Percentiles rank a stretch among this genome's conserved stretches.
Conservation (phyloP, 2,888 invertebrate species). For the Priapulus caudatus region DNA sequence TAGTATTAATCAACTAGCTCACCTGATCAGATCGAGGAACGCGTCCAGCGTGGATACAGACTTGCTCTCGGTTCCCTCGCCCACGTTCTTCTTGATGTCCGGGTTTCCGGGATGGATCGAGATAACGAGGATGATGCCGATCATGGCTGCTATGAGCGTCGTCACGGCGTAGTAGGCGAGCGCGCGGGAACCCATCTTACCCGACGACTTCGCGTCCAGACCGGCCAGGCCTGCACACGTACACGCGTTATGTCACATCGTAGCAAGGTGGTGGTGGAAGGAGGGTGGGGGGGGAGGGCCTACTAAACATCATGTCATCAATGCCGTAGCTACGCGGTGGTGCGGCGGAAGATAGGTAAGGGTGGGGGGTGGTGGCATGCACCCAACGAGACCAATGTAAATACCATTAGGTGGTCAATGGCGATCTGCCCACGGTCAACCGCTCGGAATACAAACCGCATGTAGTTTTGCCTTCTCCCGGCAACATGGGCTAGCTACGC, state of each 20-base stretch:
- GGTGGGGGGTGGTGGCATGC: too few relatives aligned
- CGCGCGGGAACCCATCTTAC: constrained; percentile 51
- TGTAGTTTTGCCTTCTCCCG: too few relatives aligned
- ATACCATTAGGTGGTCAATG: too few relatives aligned
- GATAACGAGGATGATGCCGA: constrained; percentile 51
- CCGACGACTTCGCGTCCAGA: constrained; percentile 50
- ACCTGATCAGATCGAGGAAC: constrained; percentile 49
- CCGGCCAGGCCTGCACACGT: constrained; percentile 48
- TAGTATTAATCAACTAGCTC: too few relatives aligned
- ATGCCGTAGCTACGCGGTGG: not conserved
- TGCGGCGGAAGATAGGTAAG: too few relatives aligned
- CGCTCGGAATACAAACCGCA: too few relatives aligned
- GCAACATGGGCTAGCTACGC: too few relatives aligned
- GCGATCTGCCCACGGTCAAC: too few relatives aligned
- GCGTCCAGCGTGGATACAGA: constrained; percentile 47
- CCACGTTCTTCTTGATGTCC: constrained; percentile 31
- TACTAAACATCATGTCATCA: not conserved
- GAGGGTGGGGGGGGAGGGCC: not conserved
- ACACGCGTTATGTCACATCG: too few relatives aligned
- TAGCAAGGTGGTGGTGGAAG: not conserved
- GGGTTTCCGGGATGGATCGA: constrained; percentile 53
- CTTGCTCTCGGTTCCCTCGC: constrained; percentile 25
- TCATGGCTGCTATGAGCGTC: constrained; percentile 50
- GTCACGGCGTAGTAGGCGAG: constrained; percentile 52
- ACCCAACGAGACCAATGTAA: too few relatives aligned